Evolutionary conservation across 2,797 vertebrate genomes (phyloP), one percentile per base, ranked within the genome.

Genomic region (Sebastes trivittatus): DNA sequence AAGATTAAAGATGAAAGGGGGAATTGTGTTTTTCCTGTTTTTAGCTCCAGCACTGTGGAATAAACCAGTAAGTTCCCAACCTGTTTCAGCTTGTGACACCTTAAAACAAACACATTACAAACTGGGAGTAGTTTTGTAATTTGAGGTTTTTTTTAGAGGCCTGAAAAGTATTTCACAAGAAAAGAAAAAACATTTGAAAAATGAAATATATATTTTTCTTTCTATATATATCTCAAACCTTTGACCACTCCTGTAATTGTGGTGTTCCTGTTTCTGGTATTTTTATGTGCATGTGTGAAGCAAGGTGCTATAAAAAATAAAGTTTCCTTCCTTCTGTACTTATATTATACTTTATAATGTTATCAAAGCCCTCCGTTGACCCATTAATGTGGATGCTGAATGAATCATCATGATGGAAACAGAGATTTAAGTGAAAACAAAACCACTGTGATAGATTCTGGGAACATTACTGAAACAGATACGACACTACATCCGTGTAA

Each of bases 401-500:
- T 8, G 2, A 30, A 73, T 20, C 22, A 42, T 14, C 32, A 16
- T n/a, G 64, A 75, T 6, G 4, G 4, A 81, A 62, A 52, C 11
- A 42, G 38, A 63, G 20, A 42, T 23, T 55, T n/a, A n/a, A 7
- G 63, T 73, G 56, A 70, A 72, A 80, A 42, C n/a, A 36, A 36
- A 42, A 78, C 18, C 32, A 7, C 3, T 36, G 66, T 55, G 67
- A 65, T 2, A 30, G 59, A 76, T n/a, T 55, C 27, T 55, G 54
- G 30, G 61, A 49, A 32, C 36, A 4, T 20, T 4, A 46, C 42
- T 46, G 42, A 63, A 34, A 52, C 4, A 56, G 38, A 78, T 72
- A 23, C 30, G 82, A 93, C 85, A 83, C 83, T 60, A 75, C 82
- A 22, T 52, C 76, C 81, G 58, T 55, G 90, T 64, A 82, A 87